Evolutionary conservation across 2,113 vertebrate species (phyloP), one percentile per base, ranked within the genome.

Genomic region (Ciconia maguari): DNA sequence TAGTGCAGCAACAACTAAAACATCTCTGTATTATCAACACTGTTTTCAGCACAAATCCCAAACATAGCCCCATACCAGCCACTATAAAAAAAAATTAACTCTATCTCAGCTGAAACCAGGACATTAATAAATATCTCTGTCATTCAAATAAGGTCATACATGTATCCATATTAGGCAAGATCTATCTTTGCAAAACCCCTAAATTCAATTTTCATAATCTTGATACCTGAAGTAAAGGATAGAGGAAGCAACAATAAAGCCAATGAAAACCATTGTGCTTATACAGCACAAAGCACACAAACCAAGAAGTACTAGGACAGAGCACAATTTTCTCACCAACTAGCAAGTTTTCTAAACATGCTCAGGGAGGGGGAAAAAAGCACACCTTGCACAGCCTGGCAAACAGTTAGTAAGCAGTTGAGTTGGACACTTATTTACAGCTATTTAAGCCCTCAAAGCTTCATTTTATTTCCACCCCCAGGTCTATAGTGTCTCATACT

Each of bases 331-430:
- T 52, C 21, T 52, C 49, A 81, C 22, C 36, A 58, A 19, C 5
- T 15, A n/a, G 11, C 14, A 81, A 82, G 49, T 77, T 87, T 24
- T 93, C 78, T 16, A 44, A 36, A 30, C 4, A 11, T 57, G 49
- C 9, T 58, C 5, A 6, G 32, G 4, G 10, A 2, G 2, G 2
- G 3, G 10, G 3, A 13, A 25, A 24, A 11, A 51, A 17, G 15
- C 6, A 71, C 3, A 44, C 16, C 2, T 74, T 38, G 34, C 18
- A 55, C 6, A 55, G 70, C 7, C 57, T 66, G n/a, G n/a, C 38
- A 77, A 71, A 41, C 51, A 48, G 7, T 29, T 41, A 27, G 9
- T 19, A 86, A 82, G 29, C 19, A 76, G 38, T 2, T 27, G 13
- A 82, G 24, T 46, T 58, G 52, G 9, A 60, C 11, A 34, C 9